A percentile compares a stretch with the other conserved stretches of the same genome.
Conservation (phyloP, 2,113 vertebrate genomes). For the Candoia aspera region DNA sequence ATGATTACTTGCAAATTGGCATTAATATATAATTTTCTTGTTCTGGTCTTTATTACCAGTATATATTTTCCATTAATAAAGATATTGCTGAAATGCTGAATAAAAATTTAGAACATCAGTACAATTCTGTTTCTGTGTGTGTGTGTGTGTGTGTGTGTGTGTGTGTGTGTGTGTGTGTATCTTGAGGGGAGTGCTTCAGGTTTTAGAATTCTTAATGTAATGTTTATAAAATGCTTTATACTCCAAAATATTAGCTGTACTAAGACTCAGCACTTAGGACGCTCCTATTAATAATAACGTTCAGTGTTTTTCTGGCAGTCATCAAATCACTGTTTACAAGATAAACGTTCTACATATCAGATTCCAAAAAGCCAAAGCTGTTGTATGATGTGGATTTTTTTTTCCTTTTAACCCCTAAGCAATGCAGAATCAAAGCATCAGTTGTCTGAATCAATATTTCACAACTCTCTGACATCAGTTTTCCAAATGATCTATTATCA, state of each 20-base stretch:
- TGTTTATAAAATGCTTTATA: background rate
- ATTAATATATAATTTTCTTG: background rate
- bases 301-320: background rate
- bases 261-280: background rate
- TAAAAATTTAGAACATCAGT: background rate
- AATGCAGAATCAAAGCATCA: conserved; percentile 65
- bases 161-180: background rate
- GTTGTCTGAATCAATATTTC: conserved; percentile 58
- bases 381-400: background rate
- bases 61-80: background rate
- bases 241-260: background rate
- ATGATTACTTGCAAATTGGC: background rate
- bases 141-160: background rate
- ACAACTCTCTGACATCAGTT: conserved; percentile 50
- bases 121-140: no score
- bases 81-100: background rate
- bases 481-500: conserved; percentile 60
- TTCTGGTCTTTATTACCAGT: background rate
- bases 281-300: background rate
- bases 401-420: conserved; percentile 53
- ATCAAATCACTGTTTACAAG: background rate
- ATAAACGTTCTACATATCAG: background rate
- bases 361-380: background rate
- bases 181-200: background rate
- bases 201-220: background rate